Conservation (phyloP, 2,113 vertebrate species). For the Erythrocercus mccallii region DNA sequence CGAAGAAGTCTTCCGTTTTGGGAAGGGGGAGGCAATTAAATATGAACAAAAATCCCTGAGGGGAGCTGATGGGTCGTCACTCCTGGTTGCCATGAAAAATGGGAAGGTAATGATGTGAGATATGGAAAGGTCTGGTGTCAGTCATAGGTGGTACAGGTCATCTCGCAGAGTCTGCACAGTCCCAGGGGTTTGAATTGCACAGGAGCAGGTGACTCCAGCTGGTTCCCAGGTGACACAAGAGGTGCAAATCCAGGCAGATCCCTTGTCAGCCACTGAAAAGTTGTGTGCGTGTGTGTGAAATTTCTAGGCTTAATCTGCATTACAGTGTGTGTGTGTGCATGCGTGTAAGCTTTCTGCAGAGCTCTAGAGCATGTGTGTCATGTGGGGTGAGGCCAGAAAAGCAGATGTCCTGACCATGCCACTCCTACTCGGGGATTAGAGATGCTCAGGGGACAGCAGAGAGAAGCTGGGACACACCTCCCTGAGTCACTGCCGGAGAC, state of each 20-base stretch:
- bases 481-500: not conserved
- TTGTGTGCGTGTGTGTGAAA: not conserved
- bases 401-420: constrained; percentile 5
- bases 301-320: constrained; percentile 11
- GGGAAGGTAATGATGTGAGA: not conserved
- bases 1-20: not conserved
- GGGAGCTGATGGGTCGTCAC: not conserved
- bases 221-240: not conserved
- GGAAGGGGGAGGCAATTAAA: not conserved
- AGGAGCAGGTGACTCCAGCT: not conserved
- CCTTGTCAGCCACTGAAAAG: not conserved
- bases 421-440: constrained; percentile 24
- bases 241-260: not conserved
- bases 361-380: constrained; percentile 3
- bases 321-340: not conserved
- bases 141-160: not conserved
- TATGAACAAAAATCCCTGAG: fast-evolving
- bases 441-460: not conserved
- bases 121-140: not conserved
- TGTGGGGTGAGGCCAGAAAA: constrained; percentile 6
- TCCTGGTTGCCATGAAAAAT: not conserved
- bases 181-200: not conserved
- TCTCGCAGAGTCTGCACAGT: fast-evolving
- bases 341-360: not conserved
- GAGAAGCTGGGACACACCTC: not conserved